A percentile compares a stretch with the other conserved stretches of the same genome.
Evolutionary conservation across 2,797 vertebrate genomes (phyloP).

Genomic region (Aselliscus stoliczkanus): DNA sequence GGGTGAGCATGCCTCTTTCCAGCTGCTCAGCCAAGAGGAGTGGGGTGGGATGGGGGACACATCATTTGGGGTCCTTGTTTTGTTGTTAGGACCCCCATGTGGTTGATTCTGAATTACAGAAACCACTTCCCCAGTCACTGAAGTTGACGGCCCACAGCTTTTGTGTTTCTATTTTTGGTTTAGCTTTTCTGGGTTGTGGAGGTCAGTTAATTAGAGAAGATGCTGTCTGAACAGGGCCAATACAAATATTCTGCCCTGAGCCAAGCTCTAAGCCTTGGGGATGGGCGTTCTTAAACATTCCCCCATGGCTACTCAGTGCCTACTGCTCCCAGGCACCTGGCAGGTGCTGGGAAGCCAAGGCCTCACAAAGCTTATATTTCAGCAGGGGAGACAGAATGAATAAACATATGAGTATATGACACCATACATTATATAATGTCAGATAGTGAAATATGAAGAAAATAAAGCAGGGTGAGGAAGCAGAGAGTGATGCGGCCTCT

Average conservation of each 20-base stretch:
- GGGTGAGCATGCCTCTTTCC: neutral
- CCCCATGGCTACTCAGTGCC: too few species aligned
- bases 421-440: neutral
- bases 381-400: neutral
- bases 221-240: neutral
- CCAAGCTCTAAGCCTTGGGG: neutral
- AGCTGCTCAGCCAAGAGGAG: neutral
- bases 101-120: neutral
- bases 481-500: neutral
- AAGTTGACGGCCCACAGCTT: conserved; percentile 42
- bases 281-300: neutral
- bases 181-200: conserved; percentile 27
- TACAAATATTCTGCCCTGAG: neutral
- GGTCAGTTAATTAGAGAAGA: conserved; percentile 32
- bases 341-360: neutral
- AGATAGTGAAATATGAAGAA: neutral
- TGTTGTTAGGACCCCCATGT: neutral
- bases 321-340: too few species aligned
- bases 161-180: conserved; percentile 62
- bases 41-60: too few species aligned
- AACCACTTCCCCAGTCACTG: neutral
- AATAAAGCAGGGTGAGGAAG: neutral
- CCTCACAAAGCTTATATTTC: neutral
- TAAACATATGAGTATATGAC: neutral
- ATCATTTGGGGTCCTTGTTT: neutral